Evolutionary conservation across 2,113 vertebrate species (phyloP).

Genomic region (Zapornia atra): DNA sequence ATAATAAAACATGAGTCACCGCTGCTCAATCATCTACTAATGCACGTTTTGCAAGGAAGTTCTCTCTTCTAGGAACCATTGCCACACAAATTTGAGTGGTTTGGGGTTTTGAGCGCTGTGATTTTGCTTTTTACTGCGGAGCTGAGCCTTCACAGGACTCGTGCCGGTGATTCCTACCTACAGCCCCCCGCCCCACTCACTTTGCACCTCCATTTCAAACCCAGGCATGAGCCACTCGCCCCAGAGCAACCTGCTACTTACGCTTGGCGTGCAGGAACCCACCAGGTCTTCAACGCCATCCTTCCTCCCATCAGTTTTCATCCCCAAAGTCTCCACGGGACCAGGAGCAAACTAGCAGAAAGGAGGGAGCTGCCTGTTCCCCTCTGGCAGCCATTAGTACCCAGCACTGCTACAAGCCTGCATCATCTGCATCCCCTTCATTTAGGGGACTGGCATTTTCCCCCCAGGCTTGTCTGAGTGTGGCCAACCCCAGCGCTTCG

Average conservation of each 20-base stretch:
- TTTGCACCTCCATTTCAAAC: neutral
- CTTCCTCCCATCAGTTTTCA: neutral
- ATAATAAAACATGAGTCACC: conserved; percentile 37
- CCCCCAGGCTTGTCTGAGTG: neutral
- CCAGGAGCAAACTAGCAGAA: neutral
- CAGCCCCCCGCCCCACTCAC: fast-evolving
- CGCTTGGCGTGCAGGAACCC: fast-evolving
- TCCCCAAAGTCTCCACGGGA: fast-evolving
- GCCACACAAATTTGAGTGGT: neutral
- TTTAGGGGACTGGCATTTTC: neutral
- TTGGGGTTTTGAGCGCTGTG: neutral
- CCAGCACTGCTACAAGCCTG: neutral
- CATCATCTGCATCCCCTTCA: neutral
- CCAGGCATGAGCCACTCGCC: fast-evolving
- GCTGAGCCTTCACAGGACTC: neutral
- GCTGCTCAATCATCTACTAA: neutral
- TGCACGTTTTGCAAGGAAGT: neutral
- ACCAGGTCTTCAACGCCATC: fast-evolving
- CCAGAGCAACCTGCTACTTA: fast-evolving
- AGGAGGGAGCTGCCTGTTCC: neutral
- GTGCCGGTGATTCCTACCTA: neutral
- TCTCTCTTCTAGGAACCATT: neutral
- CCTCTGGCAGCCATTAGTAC: neutral
- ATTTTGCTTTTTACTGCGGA: neutral
- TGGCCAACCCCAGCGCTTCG: neutral